These are phyloP conservation scores for Lapara coniferarum DNA, from an alignment of 2,888 invertebrate genomes.

Conservation along the genomic window DNA sequence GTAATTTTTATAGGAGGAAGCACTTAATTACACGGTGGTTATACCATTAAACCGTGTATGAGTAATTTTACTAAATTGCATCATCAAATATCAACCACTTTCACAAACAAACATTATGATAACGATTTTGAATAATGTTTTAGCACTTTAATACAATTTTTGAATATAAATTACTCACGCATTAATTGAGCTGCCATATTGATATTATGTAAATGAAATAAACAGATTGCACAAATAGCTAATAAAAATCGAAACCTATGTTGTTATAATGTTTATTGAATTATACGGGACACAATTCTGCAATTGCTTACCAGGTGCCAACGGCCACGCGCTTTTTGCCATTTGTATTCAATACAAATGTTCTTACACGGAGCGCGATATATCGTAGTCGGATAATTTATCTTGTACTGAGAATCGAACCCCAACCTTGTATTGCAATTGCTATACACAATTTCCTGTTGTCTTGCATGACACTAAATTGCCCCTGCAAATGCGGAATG, in stretches of 20 bases:
- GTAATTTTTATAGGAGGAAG: constrained; percentile 64
- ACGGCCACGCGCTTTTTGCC: constrained; percentile 40
- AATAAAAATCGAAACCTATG: neutral
- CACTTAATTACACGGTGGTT: constrained; percentile 61
- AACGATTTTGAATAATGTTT: constrained; percentile 30
- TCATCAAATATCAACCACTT: constrained; percentile 29
- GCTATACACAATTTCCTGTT: constrained; percentile 68
- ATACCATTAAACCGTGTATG: constrained; percentile 39
- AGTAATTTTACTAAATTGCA: constrained; percentile 35
- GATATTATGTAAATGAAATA: too few species aligned
- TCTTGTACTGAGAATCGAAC: constrained; percentile 67
- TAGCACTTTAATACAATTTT: neutral
- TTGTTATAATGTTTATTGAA: neutral
- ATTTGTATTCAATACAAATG: constrained; percentile 76
- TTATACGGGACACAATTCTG: neutral
- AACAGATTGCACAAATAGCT: too few species aligned
- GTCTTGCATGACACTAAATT: constrained; percentile 74
- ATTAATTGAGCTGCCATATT: too few species aligned
- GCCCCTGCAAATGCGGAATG: constrained; percentile 74
- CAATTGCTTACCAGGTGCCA: constrained; percentile 5
- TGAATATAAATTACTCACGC: too few species aligned
- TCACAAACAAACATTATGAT: constrained; percentile 18
- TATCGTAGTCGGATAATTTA: constrained; percentile 72
- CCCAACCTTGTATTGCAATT: constrained; percentile 66
- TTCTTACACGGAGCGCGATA: constrained; percentile 69